Percentiles rank a stretch among this genome's conserved stretches.
These are phyloP conservation scores for Aphidoletes aphidimyza DNA, from an alignment of 2,888 invertebrate genomes.

Conservation along the genomic window DNA sequence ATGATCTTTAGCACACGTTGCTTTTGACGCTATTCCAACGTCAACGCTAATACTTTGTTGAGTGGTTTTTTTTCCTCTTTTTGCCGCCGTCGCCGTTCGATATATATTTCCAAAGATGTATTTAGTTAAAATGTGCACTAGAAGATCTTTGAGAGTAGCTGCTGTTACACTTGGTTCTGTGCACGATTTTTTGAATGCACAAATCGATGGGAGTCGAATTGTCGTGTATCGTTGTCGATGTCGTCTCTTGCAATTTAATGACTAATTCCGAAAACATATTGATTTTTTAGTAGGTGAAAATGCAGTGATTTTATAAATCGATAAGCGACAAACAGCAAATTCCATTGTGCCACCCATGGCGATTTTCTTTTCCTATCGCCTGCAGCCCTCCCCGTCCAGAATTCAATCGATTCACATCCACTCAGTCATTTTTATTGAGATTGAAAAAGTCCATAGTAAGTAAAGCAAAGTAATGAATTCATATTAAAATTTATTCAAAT, in stretches of 20 bases:
- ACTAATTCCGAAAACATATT: conserved; percentile 50
- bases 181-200: background rate
- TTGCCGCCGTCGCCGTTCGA: background rate
- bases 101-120: background rate
- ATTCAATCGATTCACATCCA: background rate
- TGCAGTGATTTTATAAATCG: background rate
- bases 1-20: conserved; percentile 47
- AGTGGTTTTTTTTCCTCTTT: background rate
- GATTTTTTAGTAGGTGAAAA: conserved; percentile 24
- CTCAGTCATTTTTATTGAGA: conserved; percentile 13
- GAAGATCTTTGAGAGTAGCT: background rate
- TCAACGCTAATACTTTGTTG: background rate
- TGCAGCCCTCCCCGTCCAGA: background rate
- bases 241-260: conserved; percentile 45
- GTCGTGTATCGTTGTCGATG: conserved; percentile 24
- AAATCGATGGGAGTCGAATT: background rate
- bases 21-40: background rate
- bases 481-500: conserved; percentile 46
- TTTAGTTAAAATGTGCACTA: background rate
- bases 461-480: conserved; percentile 23
- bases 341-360: conserved; percentile 52
- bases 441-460: background rate
- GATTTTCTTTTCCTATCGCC: background rate
- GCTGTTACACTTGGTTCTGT: background rate
- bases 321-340: background rate